phyloP scores from a whole-genome alignment of 2,797 vertebrate genomes.

The Falco concolor region DNA sequence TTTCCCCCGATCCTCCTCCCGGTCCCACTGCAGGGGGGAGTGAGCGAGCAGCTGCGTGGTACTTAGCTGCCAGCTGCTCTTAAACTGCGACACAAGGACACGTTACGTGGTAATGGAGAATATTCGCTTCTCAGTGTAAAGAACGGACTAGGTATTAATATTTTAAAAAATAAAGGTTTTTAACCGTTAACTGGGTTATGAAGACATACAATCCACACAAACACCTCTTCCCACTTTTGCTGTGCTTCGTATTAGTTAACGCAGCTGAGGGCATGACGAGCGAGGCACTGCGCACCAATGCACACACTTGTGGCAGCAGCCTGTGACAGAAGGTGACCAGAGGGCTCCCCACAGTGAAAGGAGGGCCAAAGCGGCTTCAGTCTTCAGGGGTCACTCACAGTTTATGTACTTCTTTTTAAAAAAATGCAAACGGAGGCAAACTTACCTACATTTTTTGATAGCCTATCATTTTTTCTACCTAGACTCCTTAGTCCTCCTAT shows the following conservation, averaged over 20 bases:
- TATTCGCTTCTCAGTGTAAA: background rate
- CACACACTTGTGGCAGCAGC: background rate
- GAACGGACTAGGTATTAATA: fast-evolving
- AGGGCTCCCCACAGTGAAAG: background rate
- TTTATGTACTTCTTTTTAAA: background rate
- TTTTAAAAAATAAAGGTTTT: background rate
- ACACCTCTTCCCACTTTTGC: background rate
- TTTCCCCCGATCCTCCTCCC: too few relatives aligned
- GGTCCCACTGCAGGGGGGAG: too few relatives aligned
- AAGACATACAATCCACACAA: background rate
- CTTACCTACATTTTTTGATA: background rate
- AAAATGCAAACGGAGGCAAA: background rate
- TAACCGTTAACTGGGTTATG: background rate
- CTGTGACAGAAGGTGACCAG: background rate
- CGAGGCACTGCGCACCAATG: fast-evolving
- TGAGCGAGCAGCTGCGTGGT: too few relatives aligned
- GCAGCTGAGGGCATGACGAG: fast-evolving
- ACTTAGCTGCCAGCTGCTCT: too few relatives aligned
- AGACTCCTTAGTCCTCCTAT: background rate
- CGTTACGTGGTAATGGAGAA: background rate
- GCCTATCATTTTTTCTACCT: background rate
- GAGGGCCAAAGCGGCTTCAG: background rate
- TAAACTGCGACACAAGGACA: background rate
- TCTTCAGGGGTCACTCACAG: background rate
- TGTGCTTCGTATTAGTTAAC: background rate